phyloP scores from a whole-genome alignment of 1,140 invertebrate genomes.

The Apis dorsata region DNA sequence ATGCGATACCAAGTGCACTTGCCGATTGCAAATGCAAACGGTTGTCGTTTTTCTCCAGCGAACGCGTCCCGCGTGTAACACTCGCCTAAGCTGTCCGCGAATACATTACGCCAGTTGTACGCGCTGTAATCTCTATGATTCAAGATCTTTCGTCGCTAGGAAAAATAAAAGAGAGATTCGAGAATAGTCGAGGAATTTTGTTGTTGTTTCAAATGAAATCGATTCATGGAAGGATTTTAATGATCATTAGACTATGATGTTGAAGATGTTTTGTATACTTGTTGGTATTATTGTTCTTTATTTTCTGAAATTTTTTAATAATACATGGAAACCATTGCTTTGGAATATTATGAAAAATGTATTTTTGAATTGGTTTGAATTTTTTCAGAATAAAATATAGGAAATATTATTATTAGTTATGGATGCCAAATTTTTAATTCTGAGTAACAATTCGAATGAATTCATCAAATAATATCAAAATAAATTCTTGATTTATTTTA shows the following conservation, averaged over 20 bases:
- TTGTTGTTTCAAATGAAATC: neutral
- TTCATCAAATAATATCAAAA: no score
- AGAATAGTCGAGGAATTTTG: neutral
- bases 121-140: constrained; percentile 29
- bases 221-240: neutral
- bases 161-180: constrained; percentile 1
- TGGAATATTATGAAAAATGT: no score
- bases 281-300: neutral
- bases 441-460: no score
- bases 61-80: constrained; percentile 20
- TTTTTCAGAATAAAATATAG: no score
- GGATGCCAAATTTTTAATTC: no score
- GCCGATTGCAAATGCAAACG: constrained; percentile 39
- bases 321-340: no score
- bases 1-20: constrained; percentile 38
- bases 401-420: no score
- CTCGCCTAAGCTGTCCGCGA: constrained; percentile 14
- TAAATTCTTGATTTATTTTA: no score
- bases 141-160: neutral
- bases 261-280: neutral
- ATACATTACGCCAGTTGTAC: constrained; percentile 34
- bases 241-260: neutral
- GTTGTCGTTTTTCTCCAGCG: constrained; percentile 13
- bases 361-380: no score
- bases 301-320: no score